phyloP scores from a whole-genome alignment of 2,888 invertebrate genomes.

The Nasonovia ribisnigri region DNA sequence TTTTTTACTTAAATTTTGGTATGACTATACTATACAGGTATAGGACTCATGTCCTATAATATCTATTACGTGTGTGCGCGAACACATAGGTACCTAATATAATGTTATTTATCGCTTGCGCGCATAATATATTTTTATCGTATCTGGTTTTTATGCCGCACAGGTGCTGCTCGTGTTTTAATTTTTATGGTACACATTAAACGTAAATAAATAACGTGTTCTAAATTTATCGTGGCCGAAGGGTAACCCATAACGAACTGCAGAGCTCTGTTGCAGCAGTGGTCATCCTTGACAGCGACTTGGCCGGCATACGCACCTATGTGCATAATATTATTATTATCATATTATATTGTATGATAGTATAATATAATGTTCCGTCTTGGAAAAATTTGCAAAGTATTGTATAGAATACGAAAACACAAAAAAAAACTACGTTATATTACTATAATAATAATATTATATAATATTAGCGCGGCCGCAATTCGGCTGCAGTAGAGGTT shows the following conservation, averaged over 20 bases:
- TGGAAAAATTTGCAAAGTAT: neutral
- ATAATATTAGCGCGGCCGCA: neutral
- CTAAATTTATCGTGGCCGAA: slow-evolving; percentile 8
- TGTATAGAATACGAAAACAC: no score
- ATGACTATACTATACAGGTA: neutral
- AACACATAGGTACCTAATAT: neutral
- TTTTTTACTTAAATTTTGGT: neutral
- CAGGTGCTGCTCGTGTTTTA: neutral
- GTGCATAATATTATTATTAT: neutral
- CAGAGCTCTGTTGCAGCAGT: neutral
- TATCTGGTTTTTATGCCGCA: neutral
- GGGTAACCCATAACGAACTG: slow-evolving; percentile 19
- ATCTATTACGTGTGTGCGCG: neutral
- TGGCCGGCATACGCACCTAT: neutral
- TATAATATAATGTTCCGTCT: neutral
- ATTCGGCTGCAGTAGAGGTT: neutral
- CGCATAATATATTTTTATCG: slow-evolving; percentile 30
- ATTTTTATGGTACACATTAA: neutral
- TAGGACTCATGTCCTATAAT: neutral
- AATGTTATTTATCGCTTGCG: neutral
- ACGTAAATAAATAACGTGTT: slow-evolving; percentile 17
- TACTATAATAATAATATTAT: neutral
- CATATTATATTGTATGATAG: no score
- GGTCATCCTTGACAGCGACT: slow-evolving; percentile 25
- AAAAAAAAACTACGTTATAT: neutral